Base-by-base conservation (phyloP, 2,888 invertebrate genomes). In the Parelbella ahira region DNA sequence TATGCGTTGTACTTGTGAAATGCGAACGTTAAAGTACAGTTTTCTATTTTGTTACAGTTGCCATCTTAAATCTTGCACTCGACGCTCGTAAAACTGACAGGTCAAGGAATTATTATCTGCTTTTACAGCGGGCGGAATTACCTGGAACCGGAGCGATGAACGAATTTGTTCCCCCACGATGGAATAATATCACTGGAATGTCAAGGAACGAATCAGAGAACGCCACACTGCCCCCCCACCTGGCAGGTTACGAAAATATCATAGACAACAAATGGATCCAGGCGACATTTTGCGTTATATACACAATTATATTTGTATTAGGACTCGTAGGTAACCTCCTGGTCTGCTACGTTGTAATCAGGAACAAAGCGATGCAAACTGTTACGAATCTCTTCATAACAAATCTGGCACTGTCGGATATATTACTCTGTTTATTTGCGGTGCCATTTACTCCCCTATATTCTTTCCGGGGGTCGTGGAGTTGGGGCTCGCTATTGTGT, bases 321-420 rank as follows among this genome's bases (percentile, higher is more conserved):
- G 97, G 97, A 1, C 84, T 95, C 15, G 92, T 92, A 58, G 96
- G 96, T 1, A 96, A 96, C 65, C 91, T 91, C n/a, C 81, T 97
- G 37, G 96, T 97, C 34, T 94, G 95, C 60, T 96, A 93, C 71
- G 95, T 96, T 3, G 96, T 97, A 5, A 90, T 92, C 45, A 89
- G 94, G 29, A 96, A 96, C 73, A 91, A 92, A 59, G 91, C 93
- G 48, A 97, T 97, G 96, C 96, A 96, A 81, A 95, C 96, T 0
- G 96, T 97, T 51, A 97, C 97, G 49, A 97, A 97, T 81, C 90
- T 95, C 46, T 97, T 97, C 86, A 97, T 97, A 78, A 93, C 94
- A 58, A 97, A 97, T 78, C 88, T 97, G 54, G 97, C 97, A 12
- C 83, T 96, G 50, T 94, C 95, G 25, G 97, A 97, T 73, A 93